These are phyloP conservation scores for Meda fulgida DNA, from an alignment of 2,797 vertebrate species.

Conservation along the genomic window DNA sequence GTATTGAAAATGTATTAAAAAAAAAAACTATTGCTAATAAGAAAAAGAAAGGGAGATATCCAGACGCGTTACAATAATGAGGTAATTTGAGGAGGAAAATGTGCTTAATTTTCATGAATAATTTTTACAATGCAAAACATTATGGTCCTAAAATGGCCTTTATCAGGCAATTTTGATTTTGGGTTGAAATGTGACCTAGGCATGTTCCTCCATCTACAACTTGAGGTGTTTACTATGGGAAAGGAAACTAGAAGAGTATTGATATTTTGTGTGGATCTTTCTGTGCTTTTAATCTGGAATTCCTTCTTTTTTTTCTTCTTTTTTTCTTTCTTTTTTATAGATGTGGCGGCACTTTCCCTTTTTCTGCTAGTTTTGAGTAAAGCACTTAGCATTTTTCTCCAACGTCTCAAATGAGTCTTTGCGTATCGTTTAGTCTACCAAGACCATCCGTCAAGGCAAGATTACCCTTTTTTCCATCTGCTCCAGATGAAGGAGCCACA, in stretches of 20 bases:
- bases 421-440: slow-evolving; percentile 43
- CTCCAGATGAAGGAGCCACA: slow-evolving; percentile 22
- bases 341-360: neutral
- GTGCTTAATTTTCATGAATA: neutral
- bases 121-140: neutral
- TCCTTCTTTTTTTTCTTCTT: neutral
- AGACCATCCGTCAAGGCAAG: slow-evolving; percentile 38
- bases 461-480: slow-evolving; percentile 49
- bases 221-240: neutral
- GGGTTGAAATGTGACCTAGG: neutral
- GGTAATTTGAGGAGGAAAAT: neutral
- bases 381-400: slow-evolving; percentile 49
- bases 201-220: neutral
- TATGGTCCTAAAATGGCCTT: neutral
- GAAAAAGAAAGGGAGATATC: neutral
- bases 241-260: slow-evolving; percentile 23
- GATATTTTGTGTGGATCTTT: slow-evolving; percentile 24
- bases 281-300: neutral
- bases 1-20: neutral
- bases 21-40: neutral
- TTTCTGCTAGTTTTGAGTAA: slow-evolving; percentile 30
- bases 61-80: neutral
- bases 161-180: neutral
- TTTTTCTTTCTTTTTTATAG: neutral
- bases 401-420: slow-evolving; percentile 12